Percentiles rank a stretch among this genome's conserved stretches.
Evolutionary conservation across 1,140 invertebrate species (phyloP).

Genomic region (Oryctes rhinoceros): DNA sequence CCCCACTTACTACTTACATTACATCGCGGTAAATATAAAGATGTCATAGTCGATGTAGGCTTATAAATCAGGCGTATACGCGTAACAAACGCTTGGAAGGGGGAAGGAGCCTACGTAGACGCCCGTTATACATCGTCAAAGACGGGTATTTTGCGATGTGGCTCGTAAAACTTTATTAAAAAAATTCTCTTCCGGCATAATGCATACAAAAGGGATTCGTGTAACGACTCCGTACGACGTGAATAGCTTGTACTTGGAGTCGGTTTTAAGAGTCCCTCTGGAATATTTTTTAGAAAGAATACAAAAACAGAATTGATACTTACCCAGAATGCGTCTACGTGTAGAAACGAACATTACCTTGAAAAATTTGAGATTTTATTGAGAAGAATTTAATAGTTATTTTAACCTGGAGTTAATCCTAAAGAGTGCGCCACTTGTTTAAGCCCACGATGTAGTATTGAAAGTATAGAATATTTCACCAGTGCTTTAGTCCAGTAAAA

Average conservation of each 20-base stretch:
- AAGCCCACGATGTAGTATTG: too few species aligned
- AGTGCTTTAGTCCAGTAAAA: too few species aligned
- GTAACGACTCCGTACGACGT: background rate
- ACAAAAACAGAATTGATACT: too few species aligned
- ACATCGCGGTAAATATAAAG: slow-evolving; percentile 40
- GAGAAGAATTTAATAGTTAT: too few species aligned
- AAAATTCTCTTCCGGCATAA: slow-evolving; percentile 29
- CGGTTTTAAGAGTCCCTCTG: background rate
- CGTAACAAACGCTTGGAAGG: background rate
- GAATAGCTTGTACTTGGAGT: background rate
- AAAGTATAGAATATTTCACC: too few species aligned
- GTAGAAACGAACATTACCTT: too few species aligned
- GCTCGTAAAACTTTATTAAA: slow-evolving; percentile 35
- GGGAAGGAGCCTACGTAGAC: background rate
- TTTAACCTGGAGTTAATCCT: too few species aligned
- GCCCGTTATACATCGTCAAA: background rate
- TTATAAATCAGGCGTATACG: slow-evolving; percentile 36
- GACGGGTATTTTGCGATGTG: background rate
- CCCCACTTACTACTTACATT: background rate
- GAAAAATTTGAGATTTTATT: too few species aligned
- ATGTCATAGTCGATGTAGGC: slow-evolving; percentile 21
- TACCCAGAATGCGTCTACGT: too few species aligned
- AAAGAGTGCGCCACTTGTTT: too few species aligned
- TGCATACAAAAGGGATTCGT: slow-evolving; percentile 11
- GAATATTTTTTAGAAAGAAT: too few species aligned